phyloP scores from a whole-genome alignment of 2,113 vertebrate genomes.

The Sylvilagus bachmani region DNA sequence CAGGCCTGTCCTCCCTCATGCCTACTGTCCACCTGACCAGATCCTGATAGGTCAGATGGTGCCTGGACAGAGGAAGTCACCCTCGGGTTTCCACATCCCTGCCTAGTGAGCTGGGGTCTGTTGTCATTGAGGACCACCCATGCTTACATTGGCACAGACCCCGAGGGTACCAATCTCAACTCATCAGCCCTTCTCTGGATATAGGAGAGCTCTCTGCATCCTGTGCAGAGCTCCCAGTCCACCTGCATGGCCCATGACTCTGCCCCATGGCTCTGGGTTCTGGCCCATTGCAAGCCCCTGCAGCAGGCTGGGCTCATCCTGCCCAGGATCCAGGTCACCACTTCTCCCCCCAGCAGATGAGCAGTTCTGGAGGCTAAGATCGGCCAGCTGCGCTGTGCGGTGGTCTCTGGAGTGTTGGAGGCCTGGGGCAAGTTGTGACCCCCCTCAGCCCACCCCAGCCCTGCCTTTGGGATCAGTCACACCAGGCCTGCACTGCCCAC shows the following conservation, averaged over 20 bases:
- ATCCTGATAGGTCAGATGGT: neutral
- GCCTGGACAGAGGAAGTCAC: neutral
- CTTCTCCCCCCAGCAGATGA: neutral
- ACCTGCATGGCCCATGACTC: neutral
- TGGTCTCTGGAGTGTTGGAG: neutral
- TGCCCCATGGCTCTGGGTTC: neutral
- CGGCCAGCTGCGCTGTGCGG: fast-evolving
- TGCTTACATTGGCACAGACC: neutral
- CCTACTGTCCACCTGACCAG: neutral
- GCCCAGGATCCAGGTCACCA: neutral
- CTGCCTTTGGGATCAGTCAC: neutral
- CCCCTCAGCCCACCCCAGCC: neutral
- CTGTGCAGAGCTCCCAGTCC: neutral
- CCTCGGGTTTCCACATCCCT: too few relatives aligned
- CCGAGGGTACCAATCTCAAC: neutral
- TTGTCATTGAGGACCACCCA: neutral
- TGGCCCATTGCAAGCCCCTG: neutral
- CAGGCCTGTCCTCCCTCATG: neutral
- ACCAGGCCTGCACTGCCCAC: neutral
- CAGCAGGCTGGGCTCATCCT: neutral
- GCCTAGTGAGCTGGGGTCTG: neutral
- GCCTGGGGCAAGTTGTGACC: fast-evolving
- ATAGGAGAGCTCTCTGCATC: too few relatives aligned
- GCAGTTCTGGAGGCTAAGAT: neutral
- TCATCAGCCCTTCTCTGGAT: neutral